Evolutionary conservation across 1,140 invertebrate genomes (phyloP).

Genomic region (Drosophila kanapiae): DNA sequence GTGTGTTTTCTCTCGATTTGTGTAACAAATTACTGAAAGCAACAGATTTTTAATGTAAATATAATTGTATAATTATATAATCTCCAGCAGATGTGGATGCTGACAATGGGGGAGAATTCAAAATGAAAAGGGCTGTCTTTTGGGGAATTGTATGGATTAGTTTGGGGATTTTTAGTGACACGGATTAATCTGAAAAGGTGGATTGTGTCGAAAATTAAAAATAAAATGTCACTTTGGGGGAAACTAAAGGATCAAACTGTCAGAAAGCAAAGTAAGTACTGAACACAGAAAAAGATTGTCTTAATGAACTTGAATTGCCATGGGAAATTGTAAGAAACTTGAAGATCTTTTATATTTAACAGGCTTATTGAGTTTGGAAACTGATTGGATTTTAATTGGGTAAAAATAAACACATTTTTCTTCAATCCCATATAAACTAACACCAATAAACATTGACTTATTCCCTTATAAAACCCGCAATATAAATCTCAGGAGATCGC

Average conservation of each 20-base stretch:
- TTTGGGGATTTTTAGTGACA: constrained; percentile 14
- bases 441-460: constrained; percentile 36
- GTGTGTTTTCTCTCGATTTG: constrained; percentile 32
- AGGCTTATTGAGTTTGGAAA: background rate
- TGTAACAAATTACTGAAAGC: constrained; percentile 66
- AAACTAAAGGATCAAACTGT: constrained; percentile 21
- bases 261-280: background rate
- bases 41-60: constrained; percentile 82
- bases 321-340: background rate
- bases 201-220: constrained; percentile 24
- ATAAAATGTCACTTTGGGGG: background rate
- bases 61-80: constrained; percentile 83
- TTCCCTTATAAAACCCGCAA: background rate
- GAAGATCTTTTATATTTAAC: background rate
- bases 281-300: no score
- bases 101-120: constrained; percentile 10
- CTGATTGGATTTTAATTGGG: constrained; percentile 33
- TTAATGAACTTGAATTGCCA: background rate
- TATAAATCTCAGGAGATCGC: constrained; percentile 25
- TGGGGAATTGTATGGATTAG: constrained; percentile 9
- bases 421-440: background rate
- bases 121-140: constrained; percentile 33
- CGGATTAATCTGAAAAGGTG: constrained; percentile 28
- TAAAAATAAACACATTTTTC: constrained; percentile 16
- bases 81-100: constrained; percentile 62